Evolutionary conservation across 2,888 invertebrate genomes (phyloP).

Genomic region (Acleris holmiana): DNA sequence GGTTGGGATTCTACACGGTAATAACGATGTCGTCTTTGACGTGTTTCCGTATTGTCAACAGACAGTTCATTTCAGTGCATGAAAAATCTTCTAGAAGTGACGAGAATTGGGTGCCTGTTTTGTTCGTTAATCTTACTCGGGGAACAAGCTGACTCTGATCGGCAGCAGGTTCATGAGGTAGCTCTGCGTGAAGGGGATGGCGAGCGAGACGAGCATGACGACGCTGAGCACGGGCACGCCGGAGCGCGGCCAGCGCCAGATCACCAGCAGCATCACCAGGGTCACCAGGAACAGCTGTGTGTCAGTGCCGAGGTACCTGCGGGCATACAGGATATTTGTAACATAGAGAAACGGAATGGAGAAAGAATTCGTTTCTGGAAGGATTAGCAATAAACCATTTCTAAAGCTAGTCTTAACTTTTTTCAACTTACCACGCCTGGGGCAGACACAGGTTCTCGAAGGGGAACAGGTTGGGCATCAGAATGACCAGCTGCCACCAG

Average conservation of each 20-base stretch:
- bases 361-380: too few species aligned
- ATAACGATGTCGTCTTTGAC: too few species aligned
- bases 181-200: constrained; percentile 76
- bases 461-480: constrained; percentile 76
- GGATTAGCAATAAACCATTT: too few species aligned
- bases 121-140: constrained; percentile 82
- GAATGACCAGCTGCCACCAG: constrained; percentile 78
- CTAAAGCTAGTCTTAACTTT: too few species aligned
- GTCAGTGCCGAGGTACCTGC: constrained; percentile 78
- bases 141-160: constrained; percentile 73
- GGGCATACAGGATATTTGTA: neutral
- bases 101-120: too few species aligned
- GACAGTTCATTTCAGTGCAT: too few species aligned
- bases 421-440: constrained; percentile 72
- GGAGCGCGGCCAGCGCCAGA: constrained; percentile 75
- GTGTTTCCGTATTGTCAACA: too few species aligned
- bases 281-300: constrained; percentile 77
- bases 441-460: constrained; percentile 75
- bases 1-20: too few species aligned
- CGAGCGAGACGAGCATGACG: constrained; percentile 70
- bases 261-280: constrained; percentile 67
- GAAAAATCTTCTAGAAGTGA: too few species aligned
- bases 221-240: constrained; percentile 64
- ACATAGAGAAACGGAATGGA: too few species aligned
- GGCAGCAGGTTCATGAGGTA: constrained; percentile 77